Evolutionary conservation across 1,140 invertebrate species (phyloP), one percentile per base, ranked within the genome.

Genomic region (Brachionus koreanus): DNA sequence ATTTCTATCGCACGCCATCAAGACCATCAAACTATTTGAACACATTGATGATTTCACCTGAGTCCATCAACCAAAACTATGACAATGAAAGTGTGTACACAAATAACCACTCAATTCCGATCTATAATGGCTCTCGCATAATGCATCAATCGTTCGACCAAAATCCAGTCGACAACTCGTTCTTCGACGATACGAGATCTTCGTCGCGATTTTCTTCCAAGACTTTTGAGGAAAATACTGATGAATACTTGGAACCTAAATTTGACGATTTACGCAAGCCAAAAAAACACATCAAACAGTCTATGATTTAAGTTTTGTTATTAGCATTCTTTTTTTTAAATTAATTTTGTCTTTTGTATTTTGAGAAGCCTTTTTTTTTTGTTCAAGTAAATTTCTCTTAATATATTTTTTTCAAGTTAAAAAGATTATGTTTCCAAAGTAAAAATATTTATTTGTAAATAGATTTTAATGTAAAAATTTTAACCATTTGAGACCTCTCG

Each of bases 161-260:
- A 0, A 74, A 74, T 74, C 69, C 69, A 12, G 23, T 74, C 5
- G 69, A 74, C 19, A 35, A 23, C 16, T 74, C 69, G 3, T 29
- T 74, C 7, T 46, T 46, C 12, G 69, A 74, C 16, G 69, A 74
- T 5, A 74, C 69, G 7, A 43, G 16, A 46, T 74, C 69, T 0
- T 46, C 69, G 12, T 46, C 39, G 7, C 39, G 43, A 23, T 19
- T 46, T 2, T 74, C 69, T 10, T 74, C 69, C 9, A 57, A 65
- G 23, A 61, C 76, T 25, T 79, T 79, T 25, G 76, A 79, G 12
- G 76, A 79, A 43, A 79, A 79, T 43, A 79, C 61, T n/a, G 76
- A 79, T n/a, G 76, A 79, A 37, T 79, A 79, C 25, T 37, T 37
- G 16, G 76, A 79, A 37, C 76, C 76, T 10, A 79, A 79, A 61